Base-by-base conservation (phyloP, 1,140 invertebrate species). In the Cydia amplana region DNA sequence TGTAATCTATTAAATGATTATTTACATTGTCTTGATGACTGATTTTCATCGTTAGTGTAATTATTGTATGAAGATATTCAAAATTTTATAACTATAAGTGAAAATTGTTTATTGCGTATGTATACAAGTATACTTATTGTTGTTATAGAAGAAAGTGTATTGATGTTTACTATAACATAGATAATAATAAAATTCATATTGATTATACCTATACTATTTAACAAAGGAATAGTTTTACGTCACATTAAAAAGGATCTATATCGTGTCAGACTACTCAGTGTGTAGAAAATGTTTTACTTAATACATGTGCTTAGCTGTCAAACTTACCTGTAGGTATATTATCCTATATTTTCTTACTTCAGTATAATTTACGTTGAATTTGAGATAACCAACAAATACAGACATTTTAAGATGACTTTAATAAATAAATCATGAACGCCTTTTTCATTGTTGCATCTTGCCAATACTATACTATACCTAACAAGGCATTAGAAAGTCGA, bases 11-110 rank as follows among this genome's bases (percentile, higher is more conserved):
- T 80, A 72, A 63, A 83, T 77, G 72, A 64, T 75, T 77, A 77
- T 79, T 76, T 78, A 78, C 77, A 80, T 84, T 85, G 84, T 91
- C 86, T 88, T 85, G 83, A 88, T 80, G 89, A 92, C 89, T 91
- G 90, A 92, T 90, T 90, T 89, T 92, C 82, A 87, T 88, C 79
- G 82, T 87, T 87, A 91, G 85, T 81, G 85, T 85, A 87, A 75
- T 82, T 67, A 77, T 80, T 74, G 70, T 81, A 86, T 77, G 82
- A 84, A 78, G 79, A 87, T 82, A 63, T 85, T 46, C 78, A 81
- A 88, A 86, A 84, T 89, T 89, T 90, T 89, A 85, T 85, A 91
- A 87, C 76, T 86, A 80, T 89, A 90, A 77, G 83, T 87, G 82
- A 83, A 82, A 77, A 79, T 82, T 83, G 79, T 88, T 87, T 83